These are phyloP conservation scores for Rhinophrynus dorsalis DNA, from an alignment of 2,797 vertebrate genomes.

Conservation along the genomic window DNA sequence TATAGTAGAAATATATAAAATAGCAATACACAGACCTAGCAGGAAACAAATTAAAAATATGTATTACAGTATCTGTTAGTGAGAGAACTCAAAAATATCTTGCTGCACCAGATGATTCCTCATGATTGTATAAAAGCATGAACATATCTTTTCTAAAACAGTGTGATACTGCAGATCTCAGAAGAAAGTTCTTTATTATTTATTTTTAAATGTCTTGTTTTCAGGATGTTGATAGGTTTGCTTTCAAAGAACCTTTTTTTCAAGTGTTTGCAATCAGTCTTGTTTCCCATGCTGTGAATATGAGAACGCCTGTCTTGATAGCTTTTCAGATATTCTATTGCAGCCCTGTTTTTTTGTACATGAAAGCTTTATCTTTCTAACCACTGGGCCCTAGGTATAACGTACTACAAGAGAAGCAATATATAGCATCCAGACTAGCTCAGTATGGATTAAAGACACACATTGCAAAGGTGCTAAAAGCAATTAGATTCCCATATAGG, in stretches of 20 bases:
- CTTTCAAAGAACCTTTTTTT: constrained; percentile 17
- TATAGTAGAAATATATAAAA: too few relatives aligned
- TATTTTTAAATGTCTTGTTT: constrained; percentile 2
- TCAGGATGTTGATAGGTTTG: constrained; percentile 9
- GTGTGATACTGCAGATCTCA: neutral
- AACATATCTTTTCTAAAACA: constrained; percentile 5
- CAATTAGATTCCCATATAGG: constrained; percentile 39
- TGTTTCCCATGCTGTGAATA: neutral
- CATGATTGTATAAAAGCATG: neutral
- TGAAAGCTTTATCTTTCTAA: constrained; percentile 4
- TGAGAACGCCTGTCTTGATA: neutral
- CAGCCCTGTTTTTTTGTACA: neutral
- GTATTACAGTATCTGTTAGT: neutral
- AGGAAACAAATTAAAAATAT: neutral
- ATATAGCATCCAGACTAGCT: constrained; percentile 9
- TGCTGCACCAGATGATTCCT: constrained; percentile 14
- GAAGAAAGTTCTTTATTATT: neutral
- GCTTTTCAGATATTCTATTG: constrained; percentile 4
- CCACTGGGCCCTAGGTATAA: neutral
- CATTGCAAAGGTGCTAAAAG: constrained; percentile 11
- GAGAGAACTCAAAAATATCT: constrained; percentile 2
- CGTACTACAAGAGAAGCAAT: constrained; percentile 21
- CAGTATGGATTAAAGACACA: constrained; percentile 30
- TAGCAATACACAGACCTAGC: too few relatives aligned
- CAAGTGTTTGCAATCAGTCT: neutral